Evolutionary conservation across 2,888 invertebrate species (phyloP), one percentile per base, ranked within the genome.

Genomic region (Homarus gammarus): DNA sequence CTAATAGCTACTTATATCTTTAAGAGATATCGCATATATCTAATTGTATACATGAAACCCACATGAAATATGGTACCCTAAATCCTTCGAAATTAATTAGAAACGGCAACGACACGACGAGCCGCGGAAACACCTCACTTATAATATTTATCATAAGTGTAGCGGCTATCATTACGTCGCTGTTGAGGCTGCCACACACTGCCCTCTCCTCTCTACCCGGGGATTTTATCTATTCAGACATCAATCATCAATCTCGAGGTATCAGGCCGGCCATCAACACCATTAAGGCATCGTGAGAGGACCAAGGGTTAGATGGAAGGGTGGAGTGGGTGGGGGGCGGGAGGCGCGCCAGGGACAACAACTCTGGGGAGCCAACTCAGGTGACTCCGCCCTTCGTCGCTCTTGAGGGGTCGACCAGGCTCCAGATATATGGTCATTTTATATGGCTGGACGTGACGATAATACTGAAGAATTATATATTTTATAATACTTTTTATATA

Each of bases 11-110:
- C 87, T 88, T 88, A 75, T 75, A 82, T 83, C 82, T 79, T 61
- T 75, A 64, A 38, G 87, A 88, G 72, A 75, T 83, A 88, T 83
- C 75, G 68, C 87, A 64, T 77, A 82, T 36, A 83, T 82, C 81
- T 83, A 83, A 83, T 75, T 83, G 83, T 83, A 68, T 61, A 77
- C 70, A 64, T 38, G 61, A 73, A 73, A 56, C 51, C 18, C n/a
- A 44, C 73, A 73, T 81, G 87, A 82, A 15, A 79, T 70, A 82
- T 72, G 38, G 33, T 33, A 44, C 82, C 51, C 68, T 82, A 73
- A 73, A 87, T 86, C 78, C 72, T 79, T 79, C 33, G 36, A 72
- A 87, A 78, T 87, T 87, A 87, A 87, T 87, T 87, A 87, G 72
- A 87, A 83, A 51, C 49, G 36, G 51, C 83, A 83, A 33, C 36